Base-by-base conservation (phyloP, 2,888 invertebrate species). In the Argyresthia albistria region DNA sequence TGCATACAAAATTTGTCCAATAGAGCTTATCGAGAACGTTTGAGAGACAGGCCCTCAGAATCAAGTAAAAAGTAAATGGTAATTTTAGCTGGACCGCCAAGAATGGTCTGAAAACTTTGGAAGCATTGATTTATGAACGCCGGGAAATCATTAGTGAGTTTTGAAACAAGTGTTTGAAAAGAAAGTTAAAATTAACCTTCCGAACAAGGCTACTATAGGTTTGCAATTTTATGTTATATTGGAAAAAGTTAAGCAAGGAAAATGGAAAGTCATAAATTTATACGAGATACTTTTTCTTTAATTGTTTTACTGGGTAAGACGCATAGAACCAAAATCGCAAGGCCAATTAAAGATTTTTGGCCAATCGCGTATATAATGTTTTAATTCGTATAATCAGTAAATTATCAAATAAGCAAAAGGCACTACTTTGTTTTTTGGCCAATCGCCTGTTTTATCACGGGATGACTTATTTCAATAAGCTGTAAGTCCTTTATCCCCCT, bases 161-260 rank as follows among this genome's bases (percentile, higher is more conserved):
- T 56, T 56, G 59, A 57, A 67, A 63, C 61, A 61, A 65, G 62
- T 64, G 57, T 58, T 62, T 59, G 55, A 60, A 63, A 71, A 66
- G 65, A 67, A 73, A 73, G 64, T 73, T 70, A 60, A 67, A 67
- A 68, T 70, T 65, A 70, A 68, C 65, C 64, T 60, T 64, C 55
- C 59, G 55, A 60, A 61, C 48, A 36, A 37, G 47, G 47, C 48
- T 48, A 10, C 36, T 48, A 48, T 48, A 35, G 47, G 35, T 47
- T 35, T 47, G 47, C 47, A 47, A 47, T 47, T 47, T 47, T 35
- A 47, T 35, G 47, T 47, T 47, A 47, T 47, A 47, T 47, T 47
- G 48, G 37, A 12, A 10, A 37, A 37, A 48, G 48, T 48, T 47
- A 8, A 48, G 37, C 8, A 48, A 25, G 35, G 35, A 35, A 12